A percentile compares a stretch with the other conserved stretches of the same genome.
Evolutionary conservation across 1,140 invertebrate genomes (phyloP).

Genomic region (Platorchestia sp.): DNA sequence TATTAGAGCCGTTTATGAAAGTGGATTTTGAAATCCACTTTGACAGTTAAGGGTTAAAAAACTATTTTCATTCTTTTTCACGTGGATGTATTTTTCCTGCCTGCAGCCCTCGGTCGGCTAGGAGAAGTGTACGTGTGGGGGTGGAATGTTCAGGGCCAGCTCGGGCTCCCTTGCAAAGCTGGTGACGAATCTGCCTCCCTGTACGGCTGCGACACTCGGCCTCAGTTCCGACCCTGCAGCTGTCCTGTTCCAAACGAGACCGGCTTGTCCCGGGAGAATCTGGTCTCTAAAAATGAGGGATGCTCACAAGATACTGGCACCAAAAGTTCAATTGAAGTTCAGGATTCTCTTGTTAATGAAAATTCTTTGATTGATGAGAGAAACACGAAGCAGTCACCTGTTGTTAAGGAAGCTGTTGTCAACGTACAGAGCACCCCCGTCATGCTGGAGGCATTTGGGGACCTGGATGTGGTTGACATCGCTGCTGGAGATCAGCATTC

Average conservation of each 20-base stretch:
- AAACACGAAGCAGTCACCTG: background rate
- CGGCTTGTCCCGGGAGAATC: background rate
- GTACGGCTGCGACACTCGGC: background rate
- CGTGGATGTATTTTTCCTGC: background rate
- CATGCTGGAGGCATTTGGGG: conserved; percentile 34
- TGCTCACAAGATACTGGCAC: background rate
- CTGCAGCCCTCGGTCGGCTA: background rate
- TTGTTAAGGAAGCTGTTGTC: background rate
- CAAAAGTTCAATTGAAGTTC: background rate
- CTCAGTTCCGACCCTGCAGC: background rate
- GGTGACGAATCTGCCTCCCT: background rate
- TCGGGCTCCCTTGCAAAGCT: conserved; percentile 8
- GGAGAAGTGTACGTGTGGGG: conserved; percentile 27
- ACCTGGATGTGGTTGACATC: conserved; percentile 22
- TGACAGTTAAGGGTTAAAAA: background rate
- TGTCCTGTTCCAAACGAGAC: background rate
- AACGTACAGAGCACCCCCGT: conserved; percentile 41
- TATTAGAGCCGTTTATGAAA: too few relatives aligned
- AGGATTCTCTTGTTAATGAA: background rate
- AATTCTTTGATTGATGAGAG: background rate
- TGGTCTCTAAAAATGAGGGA: background rate
- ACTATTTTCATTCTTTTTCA: background rate
- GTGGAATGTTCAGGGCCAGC: conserved; percentile 8
- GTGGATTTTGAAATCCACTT: too few relatives aligned
- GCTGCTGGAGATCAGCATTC: conserved; percentile 41